Base-by-base conservation (phyloP, 2,113 vertebrate species). In the Gallinago undulata region DNA sequence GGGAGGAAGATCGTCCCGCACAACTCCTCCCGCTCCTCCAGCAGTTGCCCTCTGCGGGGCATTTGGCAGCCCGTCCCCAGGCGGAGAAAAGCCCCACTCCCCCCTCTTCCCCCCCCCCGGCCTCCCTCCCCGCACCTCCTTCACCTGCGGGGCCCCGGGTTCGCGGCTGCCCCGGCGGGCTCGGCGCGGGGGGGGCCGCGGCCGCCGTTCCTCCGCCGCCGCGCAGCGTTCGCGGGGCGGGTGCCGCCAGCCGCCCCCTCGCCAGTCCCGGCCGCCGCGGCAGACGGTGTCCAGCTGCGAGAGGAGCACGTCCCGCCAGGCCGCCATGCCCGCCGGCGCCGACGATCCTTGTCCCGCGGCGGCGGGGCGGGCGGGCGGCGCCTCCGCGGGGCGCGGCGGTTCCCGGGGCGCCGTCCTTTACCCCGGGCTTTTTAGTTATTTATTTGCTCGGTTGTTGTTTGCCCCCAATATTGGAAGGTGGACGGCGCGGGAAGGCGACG, bases 1-100 rank as follows among this genome's bases (percentile, higher is more conserved):
- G 11, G 19, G 12, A 7, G 9, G 9, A 9, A 18, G 2, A 3
- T 1, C 18, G 4, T 13, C 13, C 18, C 27, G 0, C 3, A 4
- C 16, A 3, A 2, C 24, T 21, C 1, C 18, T 28, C 25, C 60
- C 1, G 31, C 35, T 7, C 6, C n/a, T 1, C 25, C 41, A 6
- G 31, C 80, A 15, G 47, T 22, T 11, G 31, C 28, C 21, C 27
- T 3, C 30, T 0, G 41, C 10, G 33, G 14, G 14, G 7, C 13
- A 3, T 2, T 5, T 6, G 33, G 33, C 51, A 17, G 10, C 33
- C 23, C 19, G 30, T 11, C 47, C 47, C 21, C 47, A 22, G 21
- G 47, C 47, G 21, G 47, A 48, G 47, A 22, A 21, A 10, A 22
- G 47, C 47, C 47, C 47, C 21, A 48, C 47, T 19, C 45, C 45